These are phyloP conservation scores for Thumatha senex DNA, from an alignment of 2,888 invertebrate genomes.

Conservation along the genomic window DNA sequence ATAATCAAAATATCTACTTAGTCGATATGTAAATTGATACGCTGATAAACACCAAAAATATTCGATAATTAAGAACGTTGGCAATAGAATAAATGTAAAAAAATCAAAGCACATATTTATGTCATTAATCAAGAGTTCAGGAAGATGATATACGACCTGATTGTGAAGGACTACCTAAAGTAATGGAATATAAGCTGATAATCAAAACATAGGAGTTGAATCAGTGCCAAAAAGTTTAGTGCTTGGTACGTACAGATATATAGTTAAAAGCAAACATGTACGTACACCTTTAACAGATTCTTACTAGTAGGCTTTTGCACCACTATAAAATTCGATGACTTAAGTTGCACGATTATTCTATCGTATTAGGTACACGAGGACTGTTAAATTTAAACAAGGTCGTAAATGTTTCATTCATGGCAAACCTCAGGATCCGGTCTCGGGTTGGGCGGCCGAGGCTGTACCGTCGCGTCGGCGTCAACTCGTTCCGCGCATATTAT, in stretches of 20 bases:
- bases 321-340: not conserved
- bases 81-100: no score
- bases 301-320: not conserved
- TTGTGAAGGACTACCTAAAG: not conserved
- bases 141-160: no score
- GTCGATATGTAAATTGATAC: no score
- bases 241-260: slow-evolving; percentile 3
- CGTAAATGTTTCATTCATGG: slow-evolving; percentile 25
- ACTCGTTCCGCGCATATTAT: slow-evolving; percentile 22
- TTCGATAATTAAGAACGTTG: no score
- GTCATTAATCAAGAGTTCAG: no score
- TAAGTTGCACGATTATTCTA: not conserved
- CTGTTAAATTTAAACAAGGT: slow-evolving; percentile 8
- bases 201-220: slow-evolving; percentile 5
- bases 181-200: not conserved
- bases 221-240: slow-evolving; percentile 25
- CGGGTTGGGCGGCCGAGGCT: slow-evolving; percentile 5
- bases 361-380: not conserved
- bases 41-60: no score
- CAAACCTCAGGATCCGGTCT: slow-evolving; percentile 1
- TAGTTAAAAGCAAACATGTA: no score
- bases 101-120: no score
- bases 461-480: slow-evolving; percentile 8
- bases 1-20: no score
- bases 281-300: not conserved